Conservation (phyloP, 2,113 vertebrate genomes). For the Phycodurus eques region DNA sequence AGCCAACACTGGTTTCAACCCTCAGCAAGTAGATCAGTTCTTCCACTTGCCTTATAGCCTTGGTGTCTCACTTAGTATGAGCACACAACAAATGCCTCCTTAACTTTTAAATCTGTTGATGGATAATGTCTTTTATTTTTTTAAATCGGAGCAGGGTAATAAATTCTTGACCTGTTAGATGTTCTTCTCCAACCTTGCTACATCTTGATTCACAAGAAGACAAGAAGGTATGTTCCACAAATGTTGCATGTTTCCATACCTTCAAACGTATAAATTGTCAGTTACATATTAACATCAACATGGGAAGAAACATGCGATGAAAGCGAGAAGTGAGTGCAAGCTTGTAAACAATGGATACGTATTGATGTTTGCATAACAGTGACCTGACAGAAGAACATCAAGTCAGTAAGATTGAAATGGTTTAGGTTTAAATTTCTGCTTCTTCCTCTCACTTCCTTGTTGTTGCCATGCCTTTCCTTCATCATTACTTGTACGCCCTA, state of each 20-base stretch:
- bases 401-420: conserved; percentile 60
- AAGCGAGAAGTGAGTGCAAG: background rate
- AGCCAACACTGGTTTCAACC: too few relatives aligned
- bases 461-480: conserved; percentile 55
- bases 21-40: too few relatives aligned
- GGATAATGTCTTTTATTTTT: background rate
- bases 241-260: background rate
- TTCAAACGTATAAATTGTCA: background rate
- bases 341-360: background rate
- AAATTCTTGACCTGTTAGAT: background rate
- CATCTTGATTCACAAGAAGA: background rate
- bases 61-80: background rate
- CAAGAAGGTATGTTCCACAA: background rate
- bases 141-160: background rate
- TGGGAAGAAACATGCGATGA: background rate
- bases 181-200: background rate
- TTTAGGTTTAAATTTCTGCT: conserved; percentile 62
- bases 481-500: conserved; percentile 61
- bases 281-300: background rate
- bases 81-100: background rate
- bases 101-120: background rate
- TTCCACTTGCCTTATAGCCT: too few relatives aligned
- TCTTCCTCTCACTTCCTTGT: conserved; percentile 24
- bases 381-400: background rate
- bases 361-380: background rate